Evolutionary conservation across 2,797 vertebrate genomes (phyloP).

Genomic region (Microchirus variegatus): DNA sequence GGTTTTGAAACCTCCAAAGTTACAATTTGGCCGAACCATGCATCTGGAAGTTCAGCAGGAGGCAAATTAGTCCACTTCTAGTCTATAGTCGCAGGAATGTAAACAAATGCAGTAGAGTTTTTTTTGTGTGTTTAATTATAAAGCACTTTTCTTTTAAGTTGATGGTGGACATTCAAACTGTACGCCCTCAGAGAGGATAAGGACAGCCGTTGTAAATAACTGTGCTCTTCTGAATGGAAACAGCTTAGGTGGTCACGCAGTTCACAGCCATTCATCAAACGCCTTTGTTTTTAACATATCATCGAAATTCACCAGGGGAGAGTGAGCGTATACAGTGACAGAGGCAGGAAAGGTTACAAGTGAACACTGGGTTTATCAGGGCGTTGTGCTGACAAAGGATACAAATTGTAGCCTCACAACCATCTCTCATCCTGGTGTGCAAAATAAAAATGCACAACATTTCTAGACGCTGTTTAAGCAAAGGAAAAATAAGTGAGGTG

Average conservation of each 20-base stretch:
- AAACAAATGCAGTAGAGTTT: too few relatives aligned
- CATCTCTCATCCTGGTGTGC: slow-evolving; percentile 6
- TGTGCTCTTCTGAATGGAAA: slow-evolving; percentile 36
- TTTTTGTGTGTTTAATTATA: too few relatives aligned
- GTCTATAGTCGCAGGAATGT: too few relatives aligned
- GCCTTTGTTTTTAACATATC: slow-evolving; percentile 31
- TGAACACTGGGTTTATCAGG: background rate
- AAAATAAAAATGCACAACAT: slow-evolving; percentile 3
- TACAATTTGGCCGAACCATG: too few relatives aligned
- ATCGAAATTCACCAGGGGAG: slow-evolving; percentile 32
- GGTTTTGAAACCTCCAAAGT: too few relatives aligned
- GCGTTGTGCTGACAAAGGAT: slow-evolving; percentile 8
- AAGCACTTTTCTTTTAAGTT: slow-evolving; percentile 1
- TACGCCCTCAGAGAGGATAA: slow-evolving; percentile 28
- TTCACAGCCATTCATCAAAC: slow-evolving; percentile 61
- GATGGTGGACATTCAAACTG: slow-evolving; percentile 9
- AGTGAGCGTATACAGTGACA: background rate
- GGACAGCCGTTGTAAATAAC: slow-evolving; percentile 33
- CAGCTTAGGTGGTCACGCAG: slow-evolving; percentile 24
- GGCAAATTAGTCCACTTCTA: too few relatives aligned
- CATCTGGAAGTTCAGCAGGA: too few relatives aligned
- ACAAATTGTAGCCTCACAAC: background rate
- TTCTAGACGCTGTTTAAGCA: background rate
- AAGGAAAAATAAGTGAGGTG: slow-evolving; percentile 20
- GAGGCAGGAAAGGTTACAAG: background rate